Evolutionary conservation across 2,113 vertebrate genomes (phyloP).

Genomic region (Oceanodroma tethys): DNA sequence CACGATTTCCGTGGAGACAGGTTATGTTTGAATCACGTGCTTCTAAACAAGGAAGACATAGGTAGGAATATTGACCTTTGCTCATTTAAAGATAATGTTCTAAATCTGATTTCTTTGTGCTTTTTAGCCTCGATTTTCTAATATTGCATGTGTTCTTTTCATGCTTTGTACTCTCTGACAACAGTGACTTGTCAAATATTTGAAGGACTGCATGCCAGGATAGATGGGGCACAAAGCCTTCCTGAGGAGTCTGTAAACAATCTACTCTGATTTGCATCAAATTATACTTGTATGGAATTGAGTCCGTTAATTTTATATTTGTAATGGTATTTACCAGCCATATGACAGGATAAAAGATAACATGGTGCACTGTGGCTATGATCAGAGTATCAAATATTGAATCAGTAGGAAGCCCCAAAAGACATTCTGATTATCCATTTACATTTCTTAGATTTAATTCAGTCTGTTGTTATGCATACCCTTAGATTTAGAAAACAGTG

Average conservation of each 20-base stretch:
- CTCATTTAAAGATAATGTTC: neutral
- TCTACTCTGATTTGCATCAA: neutral
- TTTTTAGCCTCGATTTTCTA: neutral
- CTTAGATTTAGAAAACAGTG: slow-evolving; percentile 13
- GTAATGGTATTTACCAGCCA: neutral
- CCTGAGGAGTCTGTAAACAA: neutral
- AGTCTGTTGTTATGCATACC: neutral
- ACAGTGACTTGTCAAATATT: neutral
- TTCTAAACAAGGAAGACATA: neutral
- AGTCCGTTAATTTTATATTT: neutral
- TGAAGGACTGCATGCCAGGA: neutral
- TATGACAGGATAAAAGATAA: neutral
- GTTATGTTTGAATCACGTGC: neutral
- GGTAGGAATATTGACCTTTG: neutral
- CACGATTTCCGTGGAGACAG: neutral
- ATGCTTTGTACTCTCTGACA: neutral
- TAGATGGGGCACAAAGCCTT: neutral
- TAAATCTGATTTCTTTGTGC: neutral
- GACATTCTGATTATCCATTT: neutral
- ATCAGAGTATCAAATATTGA: slow-evolving; percentile 39
- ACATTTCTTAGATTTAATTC: slow-evolving; percentile 14
- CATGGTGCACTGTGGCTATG: neutral
- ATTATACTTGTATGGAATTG: neutral
- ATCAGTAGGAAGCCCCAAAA: slow-evolving; percentile 6
- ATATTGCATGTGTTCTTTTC: neutral